Conservation (phyloP, 2,113 vertebrate species). For the Oncorhynchus masou region DNA sequence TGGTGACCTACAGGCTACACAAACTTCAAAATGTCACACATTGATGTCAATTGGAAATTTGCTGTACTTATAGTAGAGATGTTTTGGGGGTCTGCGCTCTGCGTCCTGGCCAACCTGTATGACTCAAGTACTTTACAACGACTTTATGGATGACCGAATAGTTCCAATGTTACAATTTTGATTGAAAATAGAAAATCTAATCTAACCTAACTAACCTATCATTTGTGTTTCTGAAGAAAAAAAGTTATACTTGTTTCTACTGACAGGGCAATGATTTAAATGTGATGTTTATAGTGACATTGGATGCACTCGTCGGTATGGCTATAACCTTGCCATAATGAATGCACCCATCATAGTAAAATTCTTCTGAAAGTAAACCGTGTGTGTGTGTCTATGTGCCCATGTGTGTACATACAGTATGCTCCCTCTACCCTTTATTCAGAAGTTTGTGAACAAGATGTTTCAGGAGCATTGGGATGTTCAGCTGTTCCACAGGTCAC, state of each 20-base stretch:
- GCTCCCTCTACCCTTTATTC: constrained; percentile 64
- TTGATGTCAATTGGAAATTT: no score
- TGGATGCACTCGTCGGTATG: constrained; percentile 90
- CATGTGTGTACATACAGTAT: background rate
- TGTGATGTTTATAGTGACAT: constrained; percentile 81
- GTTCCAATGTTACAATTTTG: no score
- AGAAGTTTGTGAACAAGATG: constrained; percentile 82
- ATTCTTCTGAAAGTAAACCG: background rate
- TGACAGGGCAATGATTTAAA: constrained; percentile 68
- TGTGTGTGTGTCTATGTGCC: background rate
- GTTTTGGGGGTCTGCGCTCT: no score
- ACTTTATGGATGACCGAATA: no score
- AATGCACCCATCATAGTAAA: constrained; percentile 84
- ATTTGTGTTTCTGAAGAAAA: no score
- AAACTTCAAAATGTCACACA: no score
- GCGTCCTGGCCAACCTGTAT: no score
- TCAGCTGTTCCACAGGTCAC: constrained; percentile 72
- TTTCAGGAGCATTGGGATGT: constrained; percentile 73
- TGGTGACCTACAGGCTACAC: no score
- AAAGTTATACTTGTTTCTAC: constrained; percentile 6
- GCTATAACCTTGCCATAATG: constrained; percentile 90
- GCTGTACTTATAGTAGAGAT: no score
- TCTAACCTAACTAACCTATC: background rate
- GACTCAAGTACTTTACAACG: no score
- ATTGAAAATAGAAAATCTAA: no score